Percentiles rank a stretch among this genome's conserved stretches.
These are phyloP conservation scores for Sminthurides bifidus DNA, from an alignment of 1,140 invertebrate genomes.

Conservation along the genomic window DNA sequence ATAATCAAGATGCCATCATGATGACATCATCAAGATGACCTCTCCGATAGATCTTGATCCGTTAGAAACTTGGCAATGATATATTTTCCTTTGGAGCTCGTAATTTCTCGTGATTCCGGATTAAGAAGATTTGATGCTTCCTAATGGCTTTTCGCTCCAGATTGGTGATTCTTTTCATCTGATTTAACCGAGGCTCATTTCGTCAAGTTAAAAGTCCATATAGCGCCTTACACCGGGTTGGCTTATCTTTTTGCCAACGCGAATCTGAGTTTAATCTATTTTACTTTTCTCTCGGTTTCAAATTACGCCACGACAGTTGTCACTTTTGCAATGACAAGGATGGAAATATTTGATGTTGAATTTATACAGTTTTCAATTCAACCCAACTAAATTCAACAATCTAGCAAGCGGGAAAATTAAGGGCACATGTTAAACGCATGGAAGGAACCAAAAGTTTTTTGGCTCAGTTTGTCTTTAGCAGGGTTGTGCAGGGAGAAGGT, in stretches of 20 bases:
- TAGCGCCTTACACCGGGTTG: too few relatives aligned
- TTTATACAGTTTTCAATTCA: too few relatives aligned
- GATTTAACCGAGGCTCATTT: too few relatives aligned
- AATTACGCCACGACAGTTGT: constrained; percentile 81
- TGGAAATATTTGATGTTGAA: too few relatives aligned
- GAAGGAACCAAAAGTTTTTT: too few relatives aligned
- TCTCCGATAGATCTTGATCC: constrained; percentile 19
- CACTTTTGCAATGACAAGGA: constrained; percentile 64
- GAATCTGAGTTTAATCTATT: constrained; percentile 1
- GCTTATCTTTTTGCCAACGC: constrained; percentile 6
- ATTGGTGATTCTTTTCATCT: not conserved
- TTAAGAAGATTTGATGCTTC: constrained; percentile 56
- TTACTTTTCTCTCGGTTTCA: constrained; percentile 70
- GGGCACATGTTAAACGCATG: too few relatives aligned
- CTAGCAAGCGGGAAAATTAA: too few relatives aligned
- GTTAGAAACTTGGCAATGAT: constrained; percentile 10
- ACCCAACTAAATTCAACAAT: too few relatives aligned
- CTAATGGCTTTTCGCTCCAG: not conserved
- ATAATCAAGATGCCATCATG: too few relatives aligned
- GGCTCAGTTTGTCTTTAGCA: constrained; percentile 58
- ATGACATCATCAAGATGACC: constrained; percentile 21
- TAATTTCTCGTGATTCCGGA: constrained; percentile 79
- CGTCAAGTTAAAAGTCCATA: too few relatives aligned
- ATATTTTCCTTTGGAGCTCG: constrained; percentile 26
- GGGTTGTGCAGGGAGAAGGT: constrained; percentile 75